phyloP scores from a whole-genome alignment of 2,113 vertebrate genomes.

The Aramus guarauna region DNA sequence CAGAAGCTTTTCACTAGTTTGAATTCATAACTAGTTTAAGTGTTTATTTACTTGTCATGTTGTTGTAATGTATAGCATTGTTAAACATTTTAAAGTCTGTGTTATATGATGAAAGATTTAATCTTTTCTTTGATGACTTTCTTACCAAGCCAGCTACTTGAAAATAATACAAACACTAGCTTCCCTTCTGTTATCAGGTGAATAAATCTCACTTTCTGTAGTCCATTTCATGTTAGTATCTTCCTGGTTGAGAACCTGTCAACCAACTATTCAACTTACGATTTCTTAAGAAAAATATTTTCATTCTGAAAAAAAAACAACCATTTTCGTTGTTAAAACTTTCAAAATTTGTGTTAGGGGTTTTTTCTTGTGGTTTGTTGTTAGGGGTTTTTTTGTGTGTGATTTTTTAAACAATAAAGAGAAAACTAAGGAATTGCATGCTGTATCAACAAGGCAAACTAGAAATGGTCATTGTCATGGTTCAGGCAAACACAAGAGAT shows the following conservation, averaged over 20 bases:
- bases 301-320: neutral
- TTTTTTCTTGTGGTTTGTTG: no score
- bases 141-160: neutral
- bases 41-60: neutral
- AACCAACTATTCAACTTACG: neutral
- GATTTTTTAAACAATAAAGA: neutral
- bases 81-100: neutral
- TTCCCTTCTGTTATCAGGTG: neutral
- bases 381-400: neutral
- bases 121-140: neutral
- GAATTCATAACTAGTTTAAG: neutral
- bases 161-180: neutral
- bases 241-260: neutral
- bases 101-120: neutral
- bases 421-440: neutral
- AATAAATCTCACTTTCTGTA: neutral
- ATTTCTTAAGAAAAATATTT: neutral
- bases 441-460: neutral
- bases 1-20: neutral
- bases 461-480: neutral
- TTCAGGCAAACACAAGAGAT: neutral
- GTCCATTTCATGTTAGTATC: neutral
- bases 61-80: neutral
- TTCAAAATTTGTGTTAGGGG: neutral
- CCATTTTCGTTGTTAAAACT: neutral